A percentile compares a stretch with the other conserved stretches of the same genome.
Conservation (phyloP, 2,797 vertebrate species). For the Valencia hispanica region DNA sequence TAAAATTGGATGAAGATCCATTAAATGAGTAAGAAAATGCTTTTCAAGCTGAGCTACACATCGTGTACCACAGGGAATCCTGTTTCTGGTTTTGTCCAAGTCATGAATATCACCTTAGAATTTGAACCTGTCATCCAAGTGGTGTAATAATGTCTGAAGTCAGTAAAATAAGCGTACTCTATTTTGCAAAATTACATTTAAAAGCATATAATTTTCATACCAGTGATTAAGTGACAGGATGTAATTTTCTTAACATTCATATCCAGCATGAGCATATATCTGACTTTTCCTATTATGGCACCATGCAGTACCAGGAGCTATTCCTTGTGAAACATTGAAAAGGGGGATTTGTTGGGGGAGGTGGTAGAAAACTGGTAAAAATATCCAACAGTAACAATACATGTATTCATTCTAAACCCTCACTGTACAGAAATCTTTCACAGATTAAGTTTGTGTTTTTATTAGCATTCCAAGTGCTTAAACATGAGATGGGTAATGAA, state of each 20-base stretch:
- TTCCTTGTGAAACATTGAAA: no score
- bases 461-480: no score
- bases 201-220: neutral
- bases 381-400: no score
- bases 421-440: no score
- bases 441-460: no score
- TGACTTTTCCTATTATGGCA: no score
- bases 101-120: neutral
- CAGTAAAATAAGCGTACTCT: neutral
- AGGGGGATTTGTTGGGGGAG: no score
- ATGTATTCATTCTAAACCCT: no score
- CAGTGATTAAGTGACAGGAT: constrained; percentile 1
- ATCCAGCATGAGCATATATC: no score
- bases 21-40: neutral
- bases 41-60: constrained; percentile 7
- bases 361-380: no score
- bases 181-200: neutral
- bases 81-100: neutral
- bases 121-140: constrained; percentile 43
- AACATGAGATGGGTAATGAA: no score
- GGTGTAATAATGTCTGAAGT: constrained; percentile 25
- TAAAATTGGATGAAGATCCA: constrained; percentile 11
- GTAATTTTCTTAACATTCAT: neutral
- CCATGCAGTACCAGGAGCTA: no score
- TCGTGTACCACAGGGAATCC: constrained; percentile 17